Conservation (phyloP, 1,140 invertebrate genomes). For the Brachionus rubens region DNA sequence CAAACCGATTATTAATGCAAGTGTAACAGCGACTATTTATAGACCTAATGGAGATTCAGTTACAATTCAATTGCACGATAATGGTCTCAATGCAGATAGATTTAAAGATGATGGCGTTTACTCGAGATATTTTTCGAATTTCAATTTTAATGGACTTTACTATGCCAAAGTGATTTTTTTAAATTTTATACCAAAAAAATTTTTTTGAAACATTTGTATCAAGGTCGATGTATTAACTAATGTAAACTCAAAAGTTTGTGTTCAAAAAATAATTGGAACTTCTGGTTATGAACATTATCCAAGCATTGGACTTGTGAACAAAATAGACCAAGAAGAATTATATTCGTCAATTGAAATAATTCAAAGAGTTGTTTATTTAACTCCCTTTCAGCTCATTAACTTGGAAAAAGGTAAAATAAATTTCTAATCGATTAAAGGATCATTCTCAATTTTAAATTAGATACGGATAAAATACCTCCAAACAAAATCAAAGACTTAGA, state of each 20-base stretch:
- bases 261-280: background rate
- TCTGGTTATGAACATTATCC: background rate
- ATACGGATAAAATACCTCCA: background rate
- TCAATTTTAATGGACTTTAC: conserved; percentile 26
- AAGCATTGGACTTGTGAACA: background rate
- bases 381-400: background rate
- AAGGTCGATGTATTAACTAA: background rate
- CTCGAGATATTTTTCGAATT: conserved; percentile 41
- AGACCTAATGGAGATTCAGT: conserved; percentile 39
- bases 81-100: conserved; percentile 33
- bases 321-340: background rate
- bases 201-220: no score
- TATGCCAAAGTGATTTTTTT: background rate
- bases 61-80: conserved; percentile 12
- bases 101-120: conserved; percentile 39
- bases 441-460: no score
- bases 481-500: conserved; percentile 25
- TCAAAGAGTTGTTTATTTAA: background rate
- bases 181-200: background rate
- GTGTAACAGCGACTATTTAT: conserved; percentile 7
- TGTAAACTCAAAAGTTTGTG: background rate
- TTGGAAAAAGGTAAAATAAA: background rate
- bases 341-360: background rate
- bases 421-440: no score
- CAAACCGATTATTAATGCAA: conserved; percentile 10